Evolutionary conservation across 2,113 vertebrate genomes (phyloP), one percentile per base, ranked within the genome.

Genomic region (Ceuthmochares aereus): DNA sequence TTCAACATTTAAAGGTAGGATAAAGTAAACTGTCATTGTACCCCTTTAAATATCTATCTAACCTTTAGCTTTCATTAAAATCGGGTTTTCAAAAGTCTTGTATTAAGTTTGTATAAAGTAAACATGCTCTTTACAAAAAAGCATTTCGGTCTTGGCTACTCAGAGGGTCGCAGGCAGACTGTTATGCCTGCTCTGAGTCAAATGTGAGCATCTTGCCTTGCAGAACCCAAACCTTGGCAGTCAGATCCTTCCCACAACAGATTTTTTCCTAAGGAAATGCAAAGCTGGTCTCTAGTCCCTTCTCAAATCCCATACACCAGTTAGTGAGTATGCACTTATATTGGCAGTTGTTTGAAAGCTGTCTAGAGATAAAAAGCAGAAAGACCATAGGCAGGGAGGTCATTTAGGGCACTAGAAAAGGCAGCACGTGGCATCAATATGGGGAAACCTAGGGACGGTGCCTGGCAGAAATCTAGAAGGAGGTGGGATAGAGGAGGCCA

Each of bases 1-100:
- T 16, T 47, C 87, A 37, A 87, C 40, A 68, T 95, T 95, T 94
- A 94, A 91, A 91, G 47, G 84, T 55, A 92, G 45, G 74, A 70
- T 51, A 80, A 95, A 95, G 12, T 52, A 96, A 96, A 81, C 63
- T 23, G 62, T 69, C 8, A 25, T 32, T 58, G 27, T 23, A 55
- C 9, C 6, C 34, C 45, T 63, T 86, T 51, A 89, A 75, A 64
- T 60, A 90, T 27, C 74, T 56, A 68, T 23, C 91, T 82, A 93
- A 92, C 78, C 67, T 95, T 92, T 74, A 92, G 51, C 72, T 90
- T 34, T 36, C 27, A 54, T 69, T 82, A 30, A 93, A 91, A 76
- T 67, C 25, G 93, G 82, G 22, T 22, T 70, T 96, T 58, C 37
- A 72, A 58, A 62, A 30, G n/a, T 12, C 32, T 76, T 34, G n/a